Evolutionary conservation across 2,113 vertebrate species (phyloP).

Genomic region (Hyaena hyaena): DNA sequence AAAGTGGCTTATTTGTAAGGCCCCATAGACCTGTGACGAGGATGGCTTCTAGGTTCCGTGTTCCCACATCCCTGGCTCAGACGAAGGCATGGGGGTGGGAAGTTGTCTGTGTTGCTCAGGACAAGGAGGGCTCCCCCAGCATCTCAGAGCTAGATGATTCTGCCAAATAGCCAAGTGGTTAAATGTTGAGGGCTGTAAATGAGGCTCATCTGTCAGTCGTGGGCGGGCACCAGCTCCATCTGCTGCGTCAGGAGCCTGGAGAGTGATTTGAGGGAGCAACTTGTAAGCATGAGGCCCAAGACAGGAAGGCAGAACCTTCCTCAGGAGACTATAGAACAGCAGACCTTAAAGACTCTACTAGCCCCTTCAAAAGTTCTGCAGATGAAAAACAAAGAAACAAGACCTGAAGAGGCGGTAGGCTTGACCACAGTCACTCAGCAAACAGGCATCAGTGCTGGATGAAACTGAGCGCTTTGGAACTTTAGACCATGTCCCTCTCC

Average conservation of each 20-base stretch:
- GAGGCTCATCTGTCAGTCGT: constrained; percentile 62
- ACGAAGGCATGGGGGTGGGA: background rate
- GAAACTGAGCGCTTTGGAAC: background rate
- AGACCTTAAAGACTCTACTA: background rate
- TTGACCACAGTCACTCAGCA: background rate
- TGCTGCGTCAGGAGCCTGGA: constrained; percentile 29
- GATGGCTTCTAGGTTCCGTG: background rate
- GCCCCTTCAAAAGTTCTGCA: background rate
- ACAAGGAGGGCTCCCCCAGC: background rate
- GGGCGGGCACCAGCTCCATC: constrained; percentile 57
- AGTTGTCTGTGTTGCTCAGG: background rate
- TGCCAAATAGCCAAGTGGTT: constrained; percentile 59
- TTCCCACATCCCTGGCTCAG: background rate
- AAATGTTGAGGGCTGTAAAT: constrained; percentile 54
- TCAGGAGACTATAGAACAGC: background rate
- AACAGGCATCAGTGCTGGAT: background rate
- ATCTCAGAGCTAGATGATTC: background rate
- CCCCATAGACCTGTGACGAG: background rate
- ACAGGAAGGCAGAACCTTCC: background rate
- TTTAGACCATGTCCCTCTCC: background rate
- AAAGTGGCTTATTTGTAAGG: background rate
- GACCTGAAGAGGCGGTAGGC: background rate
- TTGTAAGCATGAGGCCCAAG: background rate
- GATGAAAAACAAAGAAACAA: background rate
- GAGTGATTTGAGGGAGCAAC: background rate